Percentiles rank a stretch among this genome's conserved stretches.
Conservation (phyloP, 2,888 invertebrate genomes). For the Cetonia aurata region DNA sequence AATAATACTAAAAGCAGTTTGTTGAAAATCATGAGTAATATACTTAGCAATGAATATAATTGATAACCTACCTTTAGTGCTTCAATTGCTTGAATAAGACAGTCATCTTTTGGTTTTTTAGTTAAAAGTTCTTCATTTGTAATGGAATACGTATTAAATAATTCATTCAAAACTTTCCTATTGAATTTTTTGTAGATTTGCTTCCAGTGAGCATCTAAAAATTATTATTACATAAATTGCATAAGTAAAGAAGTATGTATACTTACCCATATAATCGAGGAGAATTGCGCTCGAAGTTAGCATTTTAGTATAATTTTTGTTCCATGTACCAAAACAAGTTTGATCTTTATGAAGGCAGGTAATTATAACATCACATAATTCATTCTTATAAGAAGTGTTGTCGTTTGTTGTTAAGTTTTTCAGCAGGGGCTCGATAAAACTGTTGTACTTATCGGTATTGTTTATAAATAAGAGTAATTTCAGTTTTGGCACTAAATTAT, state of each 20-base stretch:
- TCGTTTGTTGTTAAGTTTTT: conserved; percentile 72
- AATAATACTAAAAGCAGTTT: too few species aligned
- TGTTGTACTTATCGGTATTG: conserved; percentile 63
- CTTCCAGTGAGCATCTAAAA: conserved; percentile 66
- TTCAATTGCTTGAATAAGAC: conserved; percentile 56
- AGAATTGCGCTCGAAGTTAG: conserved; percentile 76
- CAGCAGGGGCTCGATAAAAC: conserved; percentile 75
- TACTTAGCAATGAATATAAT: too few species aligned
- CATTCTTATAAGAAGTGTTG: conserved; percentile 68
- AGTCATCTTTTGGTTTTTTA: conserved; percentile 66
- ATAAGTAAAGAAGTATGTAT: conserved; percentile 62
- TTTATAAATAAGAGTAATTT: conserved; percentile 59
- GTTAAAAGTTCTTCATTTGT: conserved; percentile 65
- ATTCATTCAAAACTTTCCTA: conserved; percentile 66
- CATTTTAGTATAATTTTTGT: conserved; percentile 76
- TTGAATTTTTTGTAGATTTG: conserved; percentile 61
- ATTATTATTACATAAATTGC: conserved; percentile 48
- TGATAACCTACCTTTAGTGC: conserved; percentile 59
- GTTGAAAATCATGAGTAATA: too few species aligned
- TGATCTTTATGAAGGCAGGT: conserved; percentile 74
- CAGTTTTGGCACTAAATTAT: conserved; percentile 65
- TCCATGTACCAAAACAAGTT: conserved; percentile 77
- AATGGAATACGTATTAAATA: conserved; percentile 67
- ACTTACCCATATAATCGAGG: conserved; percentile 70
- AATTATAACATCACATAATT: conserved; percentile 73